Percentiles rank a stretch among this genome's conserved stretches.
Evolutionary conservation across 2,888 invertebrate species (phyloP).

Genomic region (Drosophila falleni): DNA sequence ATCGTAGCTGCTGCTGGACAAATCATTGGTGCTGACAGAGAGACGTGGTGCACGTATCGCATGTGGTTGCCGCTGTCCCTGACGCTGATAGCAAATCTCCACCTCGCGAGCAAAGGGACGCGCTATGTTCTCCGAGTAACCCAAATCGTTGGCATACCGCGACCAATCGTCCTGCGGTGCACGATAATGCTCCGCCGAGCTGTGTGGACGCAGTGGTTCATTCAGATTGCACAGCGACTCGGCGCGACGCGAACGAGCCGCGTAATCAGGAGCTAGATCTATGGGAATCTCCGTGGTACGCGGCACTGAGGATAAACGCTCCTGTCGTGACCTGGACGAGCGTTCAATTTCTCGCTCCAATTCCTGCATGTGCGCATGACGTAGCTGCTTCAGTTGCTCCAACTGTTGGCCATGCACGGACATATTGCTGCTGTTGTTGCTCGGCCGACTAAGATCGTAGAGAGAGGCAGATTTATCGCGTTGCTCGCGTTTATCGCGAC

Average conservation of each 20-base stretch:
- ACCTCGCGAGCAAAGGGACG: conserved; percentile 84
- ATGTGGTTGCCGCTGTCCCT: conserved; percentile 54
- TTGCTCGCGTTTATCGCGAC: conserved; percentile 72
- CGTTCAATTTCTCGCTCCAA: conserved; percentile 79
- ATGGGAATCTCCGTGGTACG: conserved; percentile 69
- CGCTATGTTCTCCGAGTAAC: conserved; percentile 84
- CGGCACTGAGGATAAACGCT: conserved; percentile 66
- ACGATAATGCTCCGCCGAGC: conserved; percentile 54
- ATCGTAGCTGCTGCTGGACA: conserved; percentile 74
- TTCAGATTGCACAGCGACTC: conserved; percentile 83
- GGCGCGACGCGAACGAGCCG: conserved; percentile 68
- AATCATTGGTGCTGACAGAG: conserved; percentile 82
- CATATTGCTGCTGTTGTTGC: conserved; percentile 16
- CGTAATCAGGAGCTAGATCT: conserved; percentile 55
- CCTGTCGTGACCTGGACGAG: conserved; percentile 68
- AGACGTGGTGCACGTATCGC: conserved; percentile 83
- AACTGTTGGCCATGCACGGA: conserved; percentile 40
- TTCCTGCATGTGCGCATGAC: conserved; percentile 80
- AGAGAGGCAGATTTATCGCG: conserved; percentile 78
- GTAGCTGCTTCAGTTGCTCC: conserved; percentile 71
- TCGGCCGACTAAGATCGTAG: conserved; percentile 76
- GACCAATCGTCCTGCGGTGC: conserved; percentile 86
- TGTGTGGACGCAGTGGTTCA: conserved; percentile 63
- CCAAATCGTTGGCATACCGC: conserved; percentile 85
- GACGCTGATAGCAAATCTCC: conserved; percentile 83